Evolutionary conservation across 2,888 invertebrate genomes (phyloP).

Genomic region (Agriopis leucophaearia): DNA sequence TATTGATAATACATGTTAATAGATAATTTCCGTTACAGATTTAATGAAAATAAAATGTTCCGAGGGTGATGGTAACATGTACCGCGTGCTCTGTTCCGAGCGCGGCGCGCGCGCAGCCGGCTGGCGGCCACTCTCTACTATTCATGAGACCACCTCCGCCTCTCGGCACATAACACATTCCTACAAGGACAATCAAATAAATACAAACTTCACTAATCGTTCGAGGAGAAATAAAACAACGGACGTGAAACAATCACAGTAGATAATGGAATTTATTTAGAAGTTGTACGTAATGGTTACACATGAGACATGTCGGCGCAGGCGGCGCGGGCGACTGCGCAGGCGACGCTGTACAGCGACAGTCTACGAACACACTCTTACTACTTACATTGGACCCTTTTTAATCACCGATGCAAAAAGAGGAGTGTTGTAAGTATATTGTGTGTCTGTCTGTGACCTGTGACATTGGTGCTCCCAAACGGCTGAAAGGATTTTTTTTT

Average conservation of each 20-base stretch:
- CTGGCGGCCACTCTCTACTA: not conserved
- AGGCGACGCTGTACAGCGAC: not conserved
- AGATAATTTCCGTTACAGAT: too few species aligned
- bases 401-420: too few species aligned
- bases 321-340: not conserved
- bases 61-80: not conserved
- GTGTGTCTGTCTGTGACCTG: too few species aligned
- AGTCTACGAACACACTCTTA: not conserved
- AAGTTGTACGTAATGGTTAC: slow-evolving; percentile 38
- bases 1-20: too few species aligned
- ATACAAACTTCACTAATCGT: not conserved
- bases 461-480: too few species aligned
- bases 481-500: too few species aligned
- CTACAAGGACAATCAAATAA: not conserved
- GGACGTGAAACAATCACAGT: slow-evolving; percentile 66
- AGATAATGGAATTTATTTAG: slow-evolving; percentile 67
- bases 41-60: too few species aligned
- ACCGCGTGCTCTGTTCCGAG: not conserved
- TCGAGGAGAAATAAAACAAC: slow-evolving; percentile 56
- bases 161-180: slow-evolving; percentile 12
- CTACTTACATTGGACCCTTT: too few species aligned
- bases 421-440: too few species aligned
- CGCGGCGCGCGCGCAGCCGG: too few species aligned
- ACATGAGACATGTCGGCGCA: not conserved
- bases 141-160: slow-evolving; percentile 6